phyloP scores from a whole-genome alignment of 2,113 vertebrate genomes.

The Protobothrops flavoviridis region DNA sequence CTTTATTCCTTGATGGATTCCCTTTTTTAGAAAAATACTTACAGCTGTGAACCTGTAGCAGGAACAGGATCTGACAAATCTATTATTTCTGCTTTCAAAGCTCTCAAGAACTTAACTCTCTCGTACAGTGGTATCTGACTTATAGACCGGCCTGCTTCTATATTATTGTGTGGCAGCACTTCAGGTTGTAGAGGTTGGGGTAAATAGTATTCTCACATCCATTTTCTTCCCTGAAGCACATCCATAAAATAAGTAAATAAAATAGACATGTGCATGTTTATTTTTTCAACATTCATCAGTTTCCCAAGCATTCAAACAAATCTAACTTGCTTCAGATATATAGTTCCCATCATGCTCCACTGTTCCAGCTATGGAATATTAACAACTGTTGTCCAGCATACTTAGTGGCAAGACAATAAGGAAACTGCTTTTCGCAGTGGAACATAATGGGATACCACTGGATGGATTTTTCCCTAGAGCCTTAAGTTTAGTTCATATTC shows the following conservation, averaged over 20 bases:
- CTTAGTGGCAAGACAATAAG: neutral
- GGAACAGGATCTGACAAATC: neutral
- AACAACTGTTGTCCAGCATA: neutral
- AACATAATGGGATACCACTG: neutral
- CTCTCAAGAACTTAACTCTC: conserved; percentile 5
- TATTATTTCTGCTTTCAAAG: conserved; percentile 29
- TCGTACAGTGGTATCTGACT: neutral
- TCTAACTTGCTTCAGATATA: neutral
- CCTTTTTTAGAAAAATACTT: conserved; percentile 19
- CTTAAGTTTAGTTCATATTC: neutral
- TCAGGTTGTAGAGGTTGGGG: neutral
- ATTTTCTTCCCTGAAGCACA: neutral
- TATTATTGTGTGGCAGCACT: neutral
- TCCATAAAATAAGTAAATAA: neutral
- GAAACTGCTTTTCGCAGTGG: neutral
- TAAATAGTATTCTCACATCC: neutral
- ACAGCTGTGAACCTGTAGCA: conserved; percentile 10
- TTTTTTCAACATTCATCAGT: neutral
- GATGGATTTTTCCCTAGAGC: neutral
- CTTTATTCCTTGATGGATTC: conserved; percentile 21
- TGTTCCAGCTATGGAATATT: neutral
- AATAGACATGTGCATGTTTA: neutral
- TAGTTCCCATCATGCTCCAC: neutral
- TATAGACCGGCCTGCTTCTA: neutral
- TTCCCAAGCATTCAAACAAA: neutral